Evolutionary conservation across 2,113 vertebrate species (phyloP), one percentile per base, ranked within the genome.

Genomic region (Mormoops blainvillei): DNA sequence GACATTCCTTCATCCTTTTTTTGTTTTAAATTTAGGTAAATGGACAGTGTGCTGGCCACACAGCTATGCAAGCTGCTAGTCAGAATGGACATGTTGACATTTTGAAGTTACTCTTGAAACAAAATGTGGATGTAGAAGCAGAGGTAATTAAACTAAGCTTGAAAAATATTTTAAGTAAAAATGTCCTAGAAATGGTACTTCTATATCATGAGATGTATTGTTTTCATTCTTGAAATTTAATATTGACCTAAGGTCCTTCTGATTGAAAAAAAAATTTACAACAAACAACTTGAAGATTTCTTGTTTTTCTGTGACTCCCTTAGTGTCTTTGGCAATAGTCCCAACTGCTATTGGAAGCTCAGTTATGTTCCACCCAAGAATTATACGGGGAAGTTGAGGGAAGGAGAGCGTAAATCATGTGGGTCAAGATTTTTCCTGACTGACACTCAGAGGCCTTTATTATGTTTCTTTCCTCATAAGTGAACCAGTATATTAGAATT

Each of bases 61-160:
- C 99, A 91, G 99, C 99, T 36, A 99, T 99, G 99, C 99, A 99
- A 98, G 99, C 99, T 38, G 99, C 99, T 89, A 99, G 99, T 98
- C 99, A 99, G 97, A 99, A 99, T 13, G 99, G 99, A 96, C 99
- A 99, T 9, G 99, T 99, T 0, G 99, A 99, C 71, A 99, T 99
- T 93, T 98, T 99, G 91, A 99, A 99, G 97, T 98, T 99, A 97
- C 99, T 99, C 96, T 99, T 99, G 94, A 99, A 99, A 96, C 99
- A 99, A 98, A 99, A 98, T 2, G 99, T 99, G 97, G 99, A 99
- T 98, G 99, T 99, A 74, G 99, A 99, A 98, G 99, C 99, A 63
- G 99, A 99, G 99, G 99, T 99, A 98, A 95, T 5, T 74, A 95
- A 80, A 85, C 58, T 94, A 93, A 97, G 41, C 19, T 86, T 92